These are phyloP conservation scores for Apamea sordens DNA, from an alignment of 2,888 invertebrate species.

Conservation along the genomic window DNA sequence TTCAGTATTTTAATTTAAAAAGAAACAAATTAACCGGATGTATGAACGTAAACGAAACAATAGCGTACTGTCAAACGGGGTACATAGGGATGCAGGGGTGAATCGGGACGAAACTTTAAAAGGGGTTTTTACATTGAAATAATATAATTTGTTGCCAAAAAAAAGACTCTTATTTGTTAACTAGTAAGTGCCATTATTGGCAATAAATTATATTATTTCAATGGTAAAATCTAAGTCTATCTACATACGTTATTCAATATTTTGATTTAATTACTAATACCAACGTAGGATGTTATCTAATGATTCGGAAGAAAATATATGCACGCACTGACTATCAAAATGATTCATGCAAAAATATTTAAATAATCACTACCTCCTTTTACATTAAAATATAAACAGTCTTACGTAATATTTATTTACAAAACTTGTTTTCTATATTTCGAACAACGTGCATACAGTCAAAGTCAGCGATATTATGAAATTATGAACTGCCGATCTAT, in stretches of 20 bases:
- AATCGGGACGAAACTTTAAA: too few relatives aligned
- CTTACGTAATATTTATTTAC: conserved; percentile 23
- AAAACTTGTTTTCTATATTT: conserved; percentile 9
- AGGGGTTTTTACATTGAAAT: too few relatives aligned
- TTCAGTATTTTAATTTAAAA: neutral
- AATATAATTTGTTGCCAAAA: too few relatives aligned
- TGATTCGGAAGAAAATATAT: neutral
- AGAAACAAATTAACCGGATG: neutral
- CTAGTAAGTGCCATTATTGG: too few relatives aligned
- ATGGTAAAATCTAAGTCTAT: too few relatives aligned
- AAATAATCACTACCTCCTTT: conserved; percentile 1
- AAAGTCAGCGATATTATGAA: conserved; percentile 9
- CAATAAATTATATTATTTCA: too few relatives aligned
- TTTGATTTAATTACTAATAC: neutral
- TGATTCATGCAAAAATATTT: conserved; percentile 3
- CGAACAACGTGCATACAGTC: neutral
- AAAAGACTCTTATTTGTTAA: too few relatives aligned
- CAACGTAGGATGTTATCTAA: neutral
- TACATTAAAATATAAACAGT: neutral
- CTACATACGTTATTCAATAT: neutral
- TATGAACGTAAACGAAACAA: neutral
- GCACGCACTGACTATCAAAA: neutral
- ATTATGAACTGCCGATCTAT: too few relatives aligned
- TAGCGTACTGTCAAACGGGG: too few relatives aligned
- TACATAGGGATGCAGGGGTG: too few relatives aligned